These are phyloP conservation scores for Rhabdornis inornatus DNA, from an alignment of 2,113 vertebrate species.

Conservation along the genomic window DNA sequence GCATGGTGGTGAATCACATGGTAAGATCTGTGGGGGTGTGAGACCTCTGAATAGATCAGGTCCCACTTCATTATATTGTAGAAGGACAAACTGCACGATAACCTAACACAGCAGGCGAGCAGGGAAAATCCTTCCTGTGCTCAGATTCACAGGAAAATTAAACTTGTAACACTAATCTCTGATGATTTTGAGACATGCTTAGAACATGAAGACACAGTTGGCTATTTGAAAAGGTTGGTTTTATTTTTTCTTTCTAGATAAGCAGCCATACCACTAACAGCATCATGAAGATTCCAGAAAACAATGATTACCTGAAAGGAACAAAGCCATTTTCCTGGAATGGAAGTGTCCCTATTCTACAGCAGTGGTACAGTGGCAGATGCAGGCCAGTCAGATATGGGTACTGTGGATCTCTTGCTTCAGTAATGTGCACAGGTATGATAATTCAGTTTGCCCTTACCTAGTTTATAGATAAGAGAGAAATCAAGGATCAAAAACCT, in stretches of 20 bases:
- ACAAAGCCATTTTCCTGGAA: constrained; percentile 48
- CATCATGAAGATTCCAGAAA: constrained; percentile 51
- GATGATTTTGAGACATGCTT: background rate
- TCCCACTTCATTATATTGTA: background rate
- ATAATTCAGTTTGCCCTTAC: background rate
- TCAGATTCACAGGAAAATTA: background rate
- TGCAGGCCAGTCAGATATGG: constrained; percentile 14
- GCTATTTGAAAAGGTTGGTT: background rate
- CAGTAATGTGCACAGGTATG: constrained; percentile 44
- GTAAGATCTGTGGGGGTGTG: background rate
- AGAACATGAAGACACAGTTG: background rate
- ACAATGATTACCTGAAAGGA: constrained; percentile 43
- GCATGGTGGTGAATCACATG: constrained; percentile 59
- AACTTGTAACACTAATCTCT: background rate
- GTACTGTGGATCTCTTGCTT: constrained; percentile 12
- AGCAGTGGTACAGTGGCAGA: constrained; percentile 33
- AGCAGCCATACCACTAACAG: constrained; percentile 41
- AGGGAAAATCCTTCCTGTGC: background rate
- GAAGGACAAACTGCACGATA: background rate
- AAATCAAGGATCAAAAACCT: background rate
- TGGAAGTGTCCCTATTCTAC: constrained; percentile 34
- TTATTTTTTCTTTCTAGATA: constrained; percentile 8
- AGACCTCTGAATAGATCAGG: background rate
- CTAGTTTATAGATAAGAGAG: background rate
- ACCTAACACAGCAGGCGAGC: background rate